Conservation (phyloP, 2,888 invertebrate species). For the Tortricodes alternella region DNA sequence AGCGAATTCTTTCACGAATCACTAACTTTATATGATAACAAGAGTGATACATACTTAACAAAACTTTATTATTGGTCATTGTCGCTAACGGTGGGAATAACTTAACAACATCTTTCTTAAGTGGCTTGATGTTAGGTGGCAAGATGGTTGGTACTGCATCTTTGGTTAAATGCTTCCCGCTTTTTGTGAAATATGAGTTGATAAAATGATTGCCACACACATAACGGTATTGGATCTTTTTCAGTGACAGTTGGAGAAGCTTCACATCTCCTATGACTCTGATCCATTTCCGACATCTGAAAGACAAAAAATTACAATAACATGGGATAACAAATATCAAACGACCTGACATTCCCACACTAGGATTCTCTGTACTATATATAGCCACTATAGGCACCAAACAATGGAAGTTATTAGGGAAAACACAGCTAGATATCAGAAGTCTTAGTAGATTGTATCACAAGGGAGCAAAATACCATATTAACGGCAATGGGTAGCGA, state of each 20-base stretch:
- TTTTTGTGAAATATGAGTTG: slow-evolving; percentile 7
- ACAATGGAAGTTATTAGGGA: too few species aligned
- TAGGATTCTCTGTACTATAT: too few species aligned
- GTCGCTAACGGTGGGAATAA: slow-evolving; percentile 11
- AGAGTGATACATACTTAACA: slow-evolving; percentile 7
- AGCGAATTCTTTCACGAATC: too few species aligned
- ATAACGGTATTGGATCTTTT: slow-evolving; percentile 24
- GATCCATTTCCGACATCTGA: slow-evolving; percentile 23
- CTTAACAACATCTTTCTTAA: slow-evolving; percentile 16
- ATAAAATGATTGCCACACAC: slow-evolving; percentile 26
- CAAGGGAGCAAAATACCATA: too few species aligned
- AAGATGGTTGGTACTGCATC: slow-evolving; percentile 20
- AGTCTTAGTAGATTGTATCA: too few species aligned
- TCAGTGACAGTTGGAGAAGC: slow-evolving; percentile 16
- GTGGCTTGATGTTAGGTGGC: slow-evolving; percentile 5
- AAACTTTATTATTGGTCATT: slow-evolving; percentile 5
- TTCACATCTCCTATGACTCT: slow-evolving; percentile 15
- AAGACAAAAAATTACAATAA: too few species aligned
- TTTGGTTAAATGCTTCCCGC: slow-evolving; percentile 21
- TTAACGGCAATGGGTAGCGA: too few species aligned
- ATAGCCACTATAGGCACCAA: too few species aligned
- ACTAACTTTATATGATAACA: background rate
- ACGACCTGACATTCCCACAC: too few species aligned
- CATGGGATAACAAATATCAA: too few species aligned
- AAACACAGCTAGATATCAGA: too few species aligned